A percentile compares a stretch with the other conserved stretches of the same genome.
Conservation (phyloP, 2,113 vertebrate species). For the Nyctereutes procyonoides region DNA sequence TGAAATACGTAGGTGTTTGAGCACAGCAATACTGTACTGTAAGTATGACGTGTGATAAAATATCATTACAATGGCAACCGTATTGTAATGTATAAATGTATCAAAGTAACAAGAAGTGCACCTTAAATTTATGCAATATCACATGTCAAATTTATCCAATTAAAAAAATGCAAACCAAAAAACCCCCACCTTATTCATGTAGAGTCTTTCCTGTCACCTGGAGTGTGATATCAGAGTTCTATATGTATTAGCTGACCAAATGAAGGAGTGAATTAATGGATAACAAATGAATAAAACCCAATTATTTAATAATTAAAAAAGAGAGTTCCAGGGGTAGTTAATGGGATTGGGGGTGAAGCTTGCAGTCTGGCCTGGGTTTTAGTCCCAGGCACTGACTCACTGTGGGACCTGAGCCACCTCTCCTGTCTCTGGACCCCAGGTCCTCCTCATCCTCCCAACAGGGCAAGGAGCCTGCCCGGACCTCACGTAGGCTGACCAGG, state of each 20-base stretch:
- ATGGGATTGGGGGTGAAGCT: rapidly evolving
- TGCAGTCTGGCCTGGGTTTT: background rate
- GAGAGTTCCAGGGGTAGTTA: background rate
- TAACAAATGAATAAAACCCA: background rate
- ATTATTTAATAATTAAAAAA: background rate
- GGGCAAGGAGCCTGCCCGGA: background rate
- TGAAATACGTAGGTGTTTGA: background rate
- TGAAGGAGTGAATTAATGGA: background rate
- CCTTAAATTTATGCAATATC: background rate
- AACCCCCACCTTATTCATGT: background rate
- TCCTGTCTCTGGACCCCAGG: rapidly evolving
- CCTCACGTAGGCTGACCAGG: rapidly evolving
- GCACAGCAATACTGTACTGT: background rate
- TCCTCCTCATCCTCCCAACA: background rate
- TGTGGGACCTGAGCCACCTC: background rate
- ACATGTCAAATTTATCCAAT: background rate
- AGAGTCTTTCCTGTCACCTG: background rate
- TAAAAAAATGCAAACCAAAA: background rate
- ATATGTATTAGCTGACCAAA: background rate
- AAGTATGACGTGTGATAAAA: background rate
- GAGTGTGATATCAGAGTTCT: background rate
- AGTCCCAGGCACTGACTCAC: background rate
- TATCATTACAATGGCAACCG: background rate
- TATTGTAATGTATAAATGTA: background rate
- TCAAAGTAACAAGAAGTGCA: background rate